Base-by-base conservation (phyloP, 2,888 invertebrate genomes). In the Scaptomyza caliginosa region DNA sequence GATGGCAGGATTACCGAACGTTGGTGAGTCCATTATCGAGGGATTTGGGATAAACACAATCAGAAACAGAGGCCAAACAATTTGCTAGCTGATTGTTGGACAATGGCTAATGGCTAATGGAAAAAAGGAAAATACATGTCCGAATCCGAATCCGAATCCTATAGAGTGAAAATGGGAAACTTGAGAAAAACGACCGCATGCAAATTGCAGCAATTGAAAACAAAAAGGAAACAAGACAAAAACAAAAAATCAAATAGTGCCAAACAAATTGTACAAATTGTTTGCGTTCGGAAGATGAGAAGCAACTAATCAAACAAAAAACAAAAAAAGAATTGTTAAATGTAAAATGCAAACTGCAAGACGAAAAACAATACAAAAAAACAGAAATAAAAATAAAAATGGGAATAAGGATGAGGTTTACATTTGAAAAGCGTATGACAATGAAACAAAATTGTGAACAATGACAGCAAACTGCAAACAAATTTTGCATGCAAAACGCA, bases 401-500 rank as follows among this genome's bases (percentile, higher is more conserved):
- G n/a, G n/a, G 30, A 16, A 16, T 28, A 36, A 7, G 39, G 23
- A 32, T 26, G 45, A 34, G 26, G 34, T 6, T 36, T 38, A 30
- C 43, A 42, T 34, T 26, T 34, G 57, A 54, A 51, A 32, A 13
- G 17, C 40, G 52, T 45, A 40, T 49, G 64, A 84, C 85, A 74
- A 57, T 71, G 76, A 45, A 45, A 54, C 62, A 45, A 51, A 43
- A 43, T 43, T 43, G 28, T 59, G 57, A 69, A 85, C 86, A 80
- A 82, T 75, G 79, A 46, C 30, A 42, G 74, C 2, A 57, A 63
- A 68, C 51, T 63, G 65, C 83, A 83, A 79, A 68, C 86, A 83
- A 83, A 83, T 86, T 81, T 83, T 77, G 86, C 80, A 81, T 86
- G 67, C 67, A 28, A 69, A 78, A 77, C 56, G 71, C 77, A 83